These are phyloP conservation scores for Ptiloglossa arizonensis DNA, from an alignment of 1,140 invertebrate genomes.

Conservation along the genomic window DNA sequence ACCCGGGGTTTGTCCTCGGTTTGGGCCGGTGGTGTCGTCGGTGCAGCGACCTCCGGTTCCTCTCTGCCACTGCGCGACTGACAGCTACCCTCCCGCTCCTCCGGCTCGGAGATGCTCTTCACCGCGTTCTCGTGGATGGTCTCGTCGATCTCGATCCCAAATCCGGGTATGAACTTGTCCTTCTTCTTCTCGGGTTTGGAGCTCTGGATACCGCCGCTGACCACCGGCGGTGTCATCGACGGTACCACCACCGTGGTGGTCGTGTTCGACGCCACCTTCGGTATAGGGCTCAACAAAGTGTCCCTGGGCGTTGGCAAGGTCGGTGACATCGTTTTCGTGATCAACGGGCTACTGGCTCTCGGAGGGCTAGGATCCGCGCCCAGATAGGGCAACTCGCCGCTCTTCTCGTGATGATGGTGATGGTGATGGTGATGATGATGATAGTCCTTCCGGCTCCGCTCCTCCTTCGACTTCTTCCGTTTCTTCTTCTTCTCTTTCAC, in stretches of 20 bases:
- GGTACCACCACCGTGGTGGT: conserved; percentile 59
- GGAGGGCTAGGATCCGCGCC: conserved; percentile 77
- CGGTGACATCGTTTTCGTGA: conserved; percentile 74
- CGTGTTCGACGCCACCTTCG: conserved; percentile 78
- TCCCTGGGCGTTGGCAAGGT: conserved; percentile 79
- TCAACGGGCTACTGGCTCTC: conserved; percentile 76
- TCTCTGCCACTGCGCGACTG: conserved; percentile 73
- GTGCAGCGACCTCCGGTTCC: conserved; percentile 69
- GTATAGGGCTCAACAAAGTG: conserved; percentile 83
- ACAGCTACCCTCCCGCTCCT: conserved; percentile 78
- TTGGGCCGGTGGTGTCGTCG: conserved; percentile 75
- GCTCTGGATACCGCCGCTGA: conserved; percentile 65
- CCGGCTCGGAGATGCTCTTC: conserved; percentile 87
- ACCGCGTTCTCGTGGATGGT: conserved; percentile 91
- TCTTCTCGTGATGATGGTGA: conserved; percentile 80
- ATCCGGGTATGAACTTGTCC: conserved; percentile 87
- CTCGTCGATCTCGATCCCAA: conserved; percentile 86
- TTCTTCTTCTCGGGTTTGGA: conserved; percentile 81
- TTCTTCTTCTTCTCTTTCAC: conserved; percentile 91
- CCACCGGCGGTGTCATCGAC: conserved; percentile 76
- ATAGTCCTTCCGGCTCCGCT: conserved; percentile 86
- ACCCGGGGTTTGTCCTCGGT: conserved; percentile 90
- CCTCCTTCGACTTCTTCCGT: conserved; percentile 90
- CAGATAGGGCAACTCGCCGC: conserved; percentile 74
- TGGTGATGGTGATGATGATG: conserved; percentile 85